These are phyloP conservation scores for Plebejus argus DNA, from an alignment of 2,888 invertebrate genomes.

Conservation along the genomic window DNA sequence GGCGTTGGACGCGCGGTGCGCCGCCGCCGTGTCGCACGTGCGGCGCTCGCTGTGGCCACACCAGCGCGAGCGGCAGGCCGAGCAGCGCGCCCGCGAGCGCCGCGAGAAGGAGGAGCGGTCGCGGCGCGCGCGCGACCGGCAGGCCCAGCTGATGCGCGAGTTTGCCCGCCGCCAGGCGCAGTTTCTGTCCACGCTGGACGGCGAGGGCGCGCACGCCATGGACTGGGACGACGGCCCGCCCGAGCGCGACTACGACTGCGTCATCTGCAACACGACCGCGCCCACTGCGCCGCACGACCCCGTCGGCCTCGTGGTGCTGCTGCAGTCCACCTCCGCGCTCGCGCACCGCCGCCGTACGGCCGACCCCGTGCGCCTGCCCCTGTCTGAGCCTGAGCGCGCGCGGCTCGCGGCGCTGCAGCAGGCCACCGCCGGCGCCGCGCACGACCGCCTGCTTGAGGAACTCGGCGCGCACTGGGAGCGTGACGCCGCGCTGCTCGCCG, in stretches of 20 bases:
- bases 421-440: slow-evolving; percentile 87
- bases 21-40: slow-evolving; percentile 85
- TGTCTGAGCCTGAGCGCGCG: slow-evolving; percentile 78
- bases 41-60: slow-evolving; percentile 90
- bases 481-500: slow-evolving; percentile 87
- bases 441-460: slow-evolving; percentile 88
- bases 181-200: slow-evolving; percentile 86
- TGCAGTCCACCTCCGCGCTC: slow-evolving; percentile 92
- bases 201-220: slow-evolving; percentile 66
- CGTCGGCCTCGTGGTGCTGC: slow-evolving; percentile 93
- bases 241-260: slow-evolving; percentile 93
- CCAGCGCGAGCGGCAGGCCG: slow-evolving; percentile 89
- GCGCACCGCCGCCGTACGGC: slow-evolving; percentile 83
- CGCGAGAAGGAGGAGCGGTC: slow-evolving; percentile 92
- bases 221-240: slow-evolving; percentile 83
- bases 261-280: slow-evolving; percentile 95
- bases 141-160: slow-evolving; percentile 95
- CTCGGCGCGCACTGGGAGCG: slow-evolving; percentile 82
- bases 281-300: slow-evolving; percentile 88
- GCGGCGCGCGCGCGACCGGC: slow-evolving; percentile 91
- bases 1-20: slow-evolving; percentile 85
- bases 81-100: slow-evolving; percentile 84
- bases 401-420: slow-evolving; percentile 71
- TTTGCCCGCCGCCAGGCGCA: slow-evolving; percentile 94
- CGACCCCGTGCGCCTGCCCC: slow-evolving; percentile 67